Evolutionary conservation across 2,797 vertebrate genomes (phyloP).

Genomic region (Salarias fasciatus): DNA sequence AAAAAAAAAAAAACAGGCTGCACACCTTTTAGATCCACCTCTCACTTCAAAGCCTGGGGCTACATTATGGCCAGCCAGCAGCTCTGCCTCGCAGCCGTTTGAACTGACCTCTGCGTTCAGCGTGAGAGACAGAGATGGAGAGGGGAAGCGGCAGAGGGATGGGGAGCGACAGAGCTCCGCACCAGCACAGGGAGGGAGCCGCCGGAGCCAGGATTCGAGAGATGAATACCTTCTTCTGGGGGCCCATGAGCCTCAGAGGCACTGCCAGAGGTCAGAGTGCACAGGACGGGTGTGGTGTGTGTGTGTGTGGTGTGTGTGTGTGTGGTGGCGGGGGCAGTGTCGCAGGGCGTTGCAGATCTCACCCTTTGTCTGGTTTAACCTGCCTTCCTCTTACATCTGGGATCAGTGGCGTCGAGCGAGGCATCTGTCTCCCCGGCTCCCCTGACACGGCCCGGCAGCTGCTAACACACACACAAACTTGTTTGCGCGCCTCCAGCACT

Average conservation of each 20-base stretch:
- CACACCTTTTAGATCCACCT: conserved; percentile 60
- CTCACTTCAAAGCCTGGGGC: conserved; percentile 72
- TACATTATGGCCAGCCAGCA: conserved; percentile 48
- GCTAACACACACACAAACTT: conserved; percentile 42
- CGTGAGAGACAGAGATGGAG: conserved; percentile 50
- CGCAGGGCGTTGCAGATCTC: conserved; percentile 30
- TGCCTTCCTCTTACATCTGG: conserved; percentile 44
- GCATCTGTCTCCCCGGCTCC: conserved; percentile 34
- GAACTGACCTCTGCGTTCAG: conserved; percentile 74
- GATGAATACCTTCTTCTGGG: conserved; percentile 60
- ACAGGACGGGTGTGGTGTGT: not conserved
- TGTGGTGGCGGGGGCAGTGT: conserved; percentile 3
- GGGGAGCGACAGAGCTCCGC: conserved; percentile 45
- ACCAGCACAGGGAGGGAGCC: conserved; percentile 31
- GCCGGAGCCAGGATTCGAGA: conserved; percentile 21
- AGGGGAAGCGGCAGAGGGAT: conserved; percentile 45
- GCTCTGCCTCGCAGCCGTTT: conserved; percentile 68
- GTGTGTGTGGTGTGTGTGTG: too few relatives aligned
- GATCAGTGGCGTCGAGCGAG: conserved; percentile 22
- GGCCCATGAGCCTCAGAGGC: conserved; percentile 54
- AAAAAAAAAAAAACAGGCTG: conserved; percentile 22
- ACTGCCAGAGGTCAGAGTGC: conserved; percentile 56
- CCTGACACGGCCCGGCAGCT: conserved; percentile 55
- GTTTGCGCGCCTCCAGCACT: conserved; percentile 34
- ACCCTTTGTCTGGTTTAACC: conserved; percentile 44